These are phyloP conservation scores for Lipophrys pholis DNA, from an alignment of 2,113 vertebrate species.

Conservation along the genomic window DNA sequence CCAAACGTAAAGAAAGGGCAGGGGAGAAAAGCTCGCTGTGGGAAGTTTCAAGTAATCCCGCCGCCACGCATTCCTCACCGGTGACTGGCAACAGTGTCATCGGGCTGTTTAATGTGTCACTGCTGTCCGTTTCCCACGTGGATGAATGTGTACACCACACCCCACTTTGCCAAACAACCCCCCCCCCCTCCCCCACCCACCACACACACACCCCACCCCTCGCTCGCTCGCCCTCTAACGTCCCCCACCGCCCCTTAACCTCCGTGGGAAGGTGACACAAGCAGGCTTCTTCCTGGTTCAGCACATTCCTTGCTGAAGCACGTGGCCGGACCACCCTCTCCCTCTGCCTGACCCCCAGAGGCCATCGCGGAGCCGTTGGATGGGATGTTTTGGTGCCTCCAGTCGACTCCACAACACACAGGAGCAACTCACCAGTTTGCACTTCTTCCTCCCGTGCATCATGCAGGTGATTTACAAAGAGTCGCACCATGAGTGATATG, in stretches of 20 bases:
- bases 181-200: background rate
- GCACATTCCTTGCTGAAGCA: conserved; percentile 66
- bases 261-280: conserved; percentile 66
- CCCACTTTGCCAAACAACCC: conserved; percentile 28
- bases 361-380: background rate
- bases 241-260: conserved; percentile 23
- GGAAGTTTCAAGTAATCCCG: conserved; percentile 54
- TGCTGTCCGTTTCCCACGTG: conserved; percentile 71
- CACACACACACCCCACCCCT: background rate
- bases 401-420: too few species aligned
- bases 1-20: conserved; percentile 44
- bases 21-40: conserved; percentile 36
- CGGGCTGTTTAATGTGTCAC: conserved; percentile 69
- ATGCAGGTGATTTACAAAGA: too few species aligned
- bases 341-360: background rate
- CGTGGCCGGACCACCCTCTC: conserved; percentile 8
- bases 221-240: background rate
- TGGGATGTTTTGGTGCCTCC: too few species aligned
- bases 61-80: conserved; percentile 35
- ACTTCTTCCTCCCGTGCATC: too few species aligned
- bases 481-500: too few species aligned
- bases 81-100: conserved; percentile 61
- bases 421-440: too few species aligned
- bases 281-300: conserved; percentile 65
- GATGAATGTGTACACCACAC: conserved; percentile 62